Evolutionary conservation across 1,140 invertebrate genomes (phyloP).

Genomic region (Plectrocnemia conspersa): DNA sequence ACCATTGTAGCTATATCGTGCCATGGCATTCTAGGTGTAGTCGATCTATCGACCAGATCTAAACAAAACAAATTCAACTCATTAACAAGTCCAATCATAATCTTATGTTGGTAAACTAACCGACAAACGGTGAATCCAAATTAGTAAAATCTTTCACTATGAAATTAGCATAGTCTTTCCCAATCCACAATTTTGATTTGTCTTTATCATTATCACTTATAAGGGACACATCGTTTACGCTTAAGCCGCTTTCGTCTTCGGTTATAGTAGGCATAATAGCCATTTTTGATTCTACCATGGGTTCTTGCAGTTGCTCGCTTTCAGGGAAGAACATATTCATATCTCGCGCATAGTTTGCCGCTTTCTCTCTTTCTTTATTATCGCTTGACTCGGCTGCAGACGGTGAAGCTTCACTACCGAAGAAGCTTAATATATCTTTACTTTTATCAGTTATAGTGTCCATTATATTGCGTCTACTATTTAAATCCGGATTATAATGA

Average conservation of each 20-base stretch:
- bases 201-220: conserved; percentile 53
- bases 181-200: conserved; percentile 95
- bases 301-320: neutral
- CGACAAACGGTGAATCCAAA: conserved; percentile 82
- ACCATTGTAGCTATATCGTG: conserved; percentile 91
- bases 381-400: conserved; percentile 51
- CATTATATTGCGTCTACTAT: conserved; percentile 64
- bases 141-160: conserved; percentile 96
- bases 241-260: conserved; percentile 39
- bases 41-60: conserved; percentile 83
- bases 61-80: conserved; percentile 44
- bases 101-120: no score
- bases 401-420: conserved; percentile 51
- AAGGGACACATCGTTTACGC: conserved; percentile 42
- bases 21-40: conserved; percentile 96
- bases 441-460: conserved; percentile 62
- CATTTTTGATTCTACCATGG: conserved; percentile 32
- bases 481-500: conserved; percentile 32
- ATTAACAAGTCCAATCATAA: no score
- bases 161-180: conserved; percentile 97
- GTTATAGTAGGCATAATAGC: conserved; percentile 43
- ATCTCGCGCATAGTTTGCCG: conserved; percentile 45
- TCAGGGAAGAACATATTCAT: conserved; percentile 31
- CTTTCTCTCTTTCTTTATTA: conserved; percentile 51
- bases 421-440: conserved; percentile 64